Conservation (phyloP, 2,888 invertebrate genomes). For the Mystacides longicornis region DNA sequence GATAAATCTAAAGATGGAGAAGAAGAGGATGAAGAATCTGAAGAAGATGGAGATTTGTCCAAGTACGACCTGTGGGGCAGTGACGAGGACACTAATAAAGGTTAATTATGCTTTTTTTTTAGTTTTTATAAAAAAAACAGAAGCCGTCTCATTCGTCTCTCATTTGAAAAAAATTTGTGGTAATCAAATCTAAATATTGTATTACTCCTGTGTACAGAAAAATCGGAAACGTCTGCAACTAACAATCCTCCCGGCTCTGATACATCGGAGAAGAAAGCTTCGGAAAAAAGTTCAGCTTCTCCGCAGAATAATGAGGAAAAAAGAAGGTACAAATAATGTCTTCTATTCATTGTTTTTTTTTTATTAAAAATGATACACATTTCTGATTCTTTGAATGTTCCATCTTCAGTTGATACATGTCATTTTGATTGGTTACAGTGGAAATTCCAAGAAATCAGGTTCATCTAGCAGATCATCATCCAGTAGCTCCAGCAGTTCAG, state of each 20-base stretch:
- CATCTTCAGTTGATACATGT: too few relatives aligned
- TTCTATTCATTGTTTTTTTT: too few relatives aligned
- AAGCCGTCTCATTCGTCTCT: too few relatives aligned
- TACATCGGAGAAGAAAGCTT: neutral
- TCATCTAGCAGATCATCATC: conserved; percentile 19
- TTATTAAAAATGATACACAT: too few relatives aligned
- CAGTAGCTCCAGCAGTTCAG: conserved; percentile 22
- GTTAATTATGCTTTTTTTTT: too few relatives aligned
- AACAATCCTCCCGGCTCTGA: neutral
- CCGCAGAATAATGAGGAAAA: neutral
- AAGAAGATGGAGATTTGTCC: conserved; percentile 59
- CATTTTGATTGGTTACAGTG: neutral
- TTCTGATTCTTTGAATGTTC: too few relatives aligned
- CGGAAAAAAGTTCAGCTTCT: neutral
- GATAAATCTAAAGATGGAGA: conserved; percentile 42
- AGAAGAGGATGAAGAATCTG: conserved; percentile 45
- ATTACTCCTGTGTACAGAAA: neutral
- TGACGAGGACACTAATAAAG: conserved; percentile 42
- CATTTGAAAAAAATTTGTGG: too few relatives aligned
- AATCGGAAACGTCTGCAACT: neutral
- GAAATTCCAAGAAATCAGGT: neutral
- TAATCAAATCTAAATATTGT: neutral
- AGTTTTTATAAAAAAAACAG: too few relatives aligned
- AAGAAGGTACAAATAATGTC: neutral
- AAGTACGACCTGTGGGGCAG: conserved; percentile 74